Base-by-base conservation (phyloP, 2,888 invertebrate genomes). In the Andricus curvator region DNA sequence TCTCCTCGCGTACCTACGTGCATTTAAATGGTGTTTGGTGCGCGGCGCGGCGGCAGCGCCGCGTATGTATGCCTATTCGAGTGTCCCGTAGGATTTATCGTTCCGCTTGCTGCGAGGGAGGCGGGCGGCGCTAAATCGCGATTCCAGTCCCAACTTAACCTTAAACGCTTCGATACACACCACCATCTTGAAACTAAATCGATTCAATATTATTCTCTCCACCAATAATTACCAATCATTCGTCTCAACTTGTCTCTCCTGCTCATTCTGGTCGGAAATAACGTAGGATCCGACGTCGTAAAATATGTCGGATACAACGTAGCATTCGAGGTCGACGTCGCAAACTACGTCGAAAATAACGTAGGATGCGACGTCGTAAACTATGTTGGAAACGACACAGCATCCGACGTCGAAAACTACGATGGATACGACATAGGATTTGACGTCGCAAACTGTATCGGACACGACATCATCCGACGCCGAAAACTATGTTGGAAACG, bases 21-120 rank as follows among this genome's bases (percentile, higher is more conserved):
- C 78, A 74, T 80, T 81, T 83, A 81, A 82, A 82, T 80, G 82
- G 80, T 77, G 79, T 80, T 82, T 80, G 80, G 79, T 81, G 81
- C 80, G 68, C 80, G 78, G 64, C 70, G 70, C 80, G 78, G 77
- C 70, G 70, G 51, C 70, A 51, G 70, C 29, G 37, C 74, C 25
- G 25, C 74, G 74, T 74, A 74, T 74, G 74, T 74, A 74, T 74
- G 74, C 74, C 74, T 74, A 74, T 74, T 74, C 44, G 33, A 66
- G 70, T 56, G 48, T 41, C 44, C 66, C 62, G 65, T 66, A 65
- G 66, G 78, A 80, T 80, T 82, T 79, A 82, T 80, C 80, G 78
- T 70, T 80, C n/a, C 25, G 37, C 79, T 25, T 62, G 56, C 68
- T 66, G 64, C 62, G 44, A 80, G 68, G 74, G 65, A 81, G 48